phyloP scores from a whole-genome alignment of 2,797 vertebrate species.

The Siniperca obscura region DNA sequence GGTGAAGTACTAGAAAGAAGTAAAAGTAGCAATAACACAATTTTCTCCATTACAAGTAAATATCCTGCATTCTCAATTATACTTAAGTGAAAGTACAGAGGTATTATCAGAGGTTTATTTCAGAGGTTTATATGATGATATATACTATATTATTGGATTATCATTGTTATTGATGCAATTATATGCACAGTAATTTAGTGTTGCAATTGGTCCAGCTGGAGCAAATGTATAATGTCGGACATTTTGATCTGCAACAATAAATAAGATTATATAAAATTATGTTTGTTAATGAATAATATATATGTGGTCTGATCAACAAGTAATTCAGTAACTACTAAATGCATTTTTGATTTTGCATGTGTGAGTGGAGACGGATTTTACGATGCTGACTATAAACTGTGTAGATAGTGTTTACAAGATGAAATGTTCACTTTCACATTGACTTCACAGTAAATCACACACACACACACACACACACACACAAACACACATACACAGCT shows the following conservation, averaged over 20 bases:
- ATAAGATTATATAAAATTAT: background rate
- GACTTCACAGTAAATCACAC: conserved; percentile 1
- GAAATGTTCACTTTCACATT: conserved; percentile 40
- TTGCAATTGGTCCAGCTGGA: background rate
- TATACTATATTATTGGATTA: background rate
- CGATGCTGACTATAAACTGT: background rate
- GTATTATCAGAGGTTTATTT: background rate
- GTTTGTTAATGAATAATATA: background rate
- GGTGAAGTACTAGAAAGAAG: background rate
- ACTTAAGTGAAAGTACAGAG: background rate
- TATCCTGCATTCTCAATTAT: background rate
- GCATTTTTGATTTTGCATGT: background rate
- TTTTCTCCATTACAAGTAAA: background rate
- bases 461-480: background rate
- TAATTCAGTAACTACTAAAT: background rate
- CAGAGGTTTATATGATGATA: background rate
- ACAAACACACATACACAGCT: too few species aligned
- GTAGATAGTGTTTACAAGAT: background rate
- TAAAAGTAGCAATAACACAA: background rate
- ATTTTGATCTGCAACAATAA: background rate
- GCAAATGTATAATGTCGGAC: background rate
- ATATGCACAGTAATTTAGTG: background rate
- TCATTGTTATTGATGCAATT: background rate
- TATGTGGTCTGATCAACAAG: background rate
- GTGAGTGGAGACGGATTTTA: background rate